Conservation (phyloP, 2,888 invertebrate genomes). For the Tortrix viridana region DNA sequence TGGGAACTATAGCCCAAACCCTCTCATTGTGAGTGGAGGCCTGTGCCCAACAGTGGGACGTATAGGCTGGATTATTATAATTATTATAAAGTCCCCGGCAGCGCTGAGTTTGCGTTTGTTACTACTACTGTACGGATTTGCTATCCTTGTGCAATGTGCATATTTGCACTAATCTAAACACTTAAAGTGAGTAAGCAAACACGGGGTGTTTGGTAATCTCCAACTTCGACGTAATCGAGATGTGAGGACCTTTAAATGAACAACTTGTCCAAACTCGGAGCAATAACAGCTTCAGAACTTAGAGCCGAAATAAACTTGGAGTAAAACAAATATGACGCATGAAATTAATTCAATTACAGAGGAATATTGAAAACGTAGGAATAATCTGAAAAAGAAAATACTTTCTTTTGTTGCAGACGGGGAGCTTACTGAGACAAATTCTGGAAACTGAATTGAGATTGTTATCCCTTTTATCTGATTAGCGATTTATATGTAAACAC, state of each 20-base stretch:
- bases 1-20: too few relatives aligned
- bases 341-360: background rate
- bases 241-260: constrained; percentile 3
- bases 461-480: background rate
- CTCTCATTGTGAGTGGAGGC: too few relatives aligned
- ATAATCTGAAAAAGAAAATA: background rate
- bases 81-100: too few relatives aligned
- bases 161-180: background rate
- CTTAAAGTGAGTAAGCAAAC: background rate
- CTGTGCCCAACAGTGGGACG: too few relatives aligned
- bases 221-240: constrained; percentile 8
- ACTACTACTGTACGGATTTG: too few relatives aligned
- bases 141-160: too few relatives aligned
- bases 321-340: background rate
- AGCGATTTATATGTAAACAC: background rate
- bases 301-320: background rate
- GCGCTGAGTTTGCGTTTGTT: too few relatives aligned
- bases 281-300: background rate
- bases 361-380: background rate
- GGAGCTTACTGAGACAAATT: background rate
- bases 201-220: background rate
- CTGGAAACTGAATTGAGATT: background rate
- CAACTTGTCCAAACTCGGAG: constrained; percentile 6
- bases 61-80: too few relatives aligned
- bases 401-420: background rate